Base-by-base conservation (phyloP, 1,140 invertebrate genomes). In the Laodelphax striatellus region DNA sequence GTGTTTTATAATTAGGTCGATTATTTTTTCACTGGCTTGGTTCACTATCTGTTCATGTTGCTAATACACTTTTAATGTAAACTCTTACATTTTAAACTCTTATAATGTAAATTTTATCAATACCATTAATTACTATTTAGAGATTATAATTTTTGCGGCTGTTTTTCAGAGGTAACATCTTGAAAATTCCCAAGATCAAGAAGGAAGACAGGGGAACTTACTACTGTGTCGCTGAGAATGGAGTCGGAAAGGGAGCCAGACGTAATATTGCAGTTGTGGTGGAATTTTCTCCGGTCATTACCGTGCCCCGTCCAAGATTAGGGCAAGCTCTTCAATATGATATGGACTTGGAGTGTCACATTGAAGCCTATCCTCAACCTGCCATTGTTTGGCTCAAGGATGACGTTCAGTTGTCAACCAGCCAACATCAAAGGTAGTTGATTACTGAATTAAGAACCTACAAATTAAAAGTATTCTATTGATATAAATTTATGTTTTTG, bases 181-280 rank as follows among this genome's bases (percentile, higher is more conserved):
- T 95, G 64, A 87, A 87, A 71, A 92, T 96, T 57, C 75, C 82
- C 24, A 67, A 77, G 0, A 84, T 92, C n/a, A 82, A 80, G 43
- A 94, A 93, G 70, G 88, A 93, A 72, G 88, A 94, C 73, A 80
- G 91, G 50, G 92, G 92, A 42, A 94, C 90, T 0, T 94, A 94
- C 72, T 94, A 94, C 71, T 96, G 93, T 67, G 88, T 95, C 13
- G 92, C 92, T 24, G 92, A 95, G 70, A 95, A 96, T 70, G 87
- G 84, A 21, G 91, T 94, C 1, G 90, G 90, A 53, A 83, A 83
- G 65, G 91, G 90, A 0, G 84, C 88, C 5, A 75, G 88, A 38
- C 77, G 91, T 65, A 93, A 94, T 68, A 89, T 94, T 63, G 90
- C 89, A 58, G 79, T 95, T 1, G 91, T 94, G 73, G 87, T 94